phyloP scores from a whole-genome alignment of 2,113 vertebrate genomes.

The Erinaceus europaeus region DNA sequence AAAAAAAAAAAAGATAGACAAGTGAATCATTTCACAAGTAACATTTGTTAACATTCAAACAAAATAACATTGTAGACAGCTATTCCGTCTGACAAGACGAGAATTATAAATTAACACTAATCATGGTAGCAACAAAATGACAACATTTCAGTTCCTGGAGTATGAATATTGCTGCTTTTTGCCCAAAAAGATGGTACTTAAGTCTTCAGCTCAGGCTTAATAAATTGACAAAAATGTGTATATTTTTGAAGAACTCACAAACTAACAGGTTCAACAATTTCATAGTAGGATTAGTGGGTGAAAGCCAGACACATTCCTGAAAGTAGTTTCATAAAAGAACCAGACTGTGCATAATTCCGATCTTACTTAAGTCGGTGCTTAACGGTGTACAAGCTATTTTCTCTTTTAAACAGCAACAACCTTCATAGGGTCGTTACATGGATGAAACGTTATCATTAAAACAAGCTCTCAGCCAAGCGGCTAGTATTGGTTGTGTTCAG shows the following conservation, averaged over 20 bases:
- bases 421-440: not conserved
- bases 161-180: not conserved
- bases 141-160: not conserved
- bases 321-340: not conserved
- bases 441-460: no score
- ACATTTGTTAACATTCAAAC: no score
- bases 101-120: no score
- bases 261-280: constrained; percentile 2
- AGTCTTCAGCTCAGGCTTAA: not conserved
- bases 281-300: not conserved
- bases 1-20: no score
- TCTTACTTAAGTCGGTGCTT: not conserved
- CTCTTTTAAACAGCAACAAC: not conserved
- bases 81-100: no score
- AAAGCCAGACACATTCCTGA: not conserved
- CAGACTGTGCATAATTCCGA: not conserved
- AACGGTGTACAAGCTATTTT: not conserved
- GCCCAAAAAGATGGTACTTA: not conserved
- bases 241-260: not conserved
- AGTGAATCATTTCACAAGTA: no score
- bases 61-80: no score
- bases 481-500: not conserved
- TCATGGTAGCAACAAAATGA: not conserved
- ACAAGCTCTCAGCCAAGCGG: no score
- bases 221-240: constrained; percentile 9